Percentiles rank a stretch among this genome's conserved stretches.
Evolutionary conservation across 2,888 invertebrate species (phyloP).

Genomic region (Epiblema foenella): DNA sequence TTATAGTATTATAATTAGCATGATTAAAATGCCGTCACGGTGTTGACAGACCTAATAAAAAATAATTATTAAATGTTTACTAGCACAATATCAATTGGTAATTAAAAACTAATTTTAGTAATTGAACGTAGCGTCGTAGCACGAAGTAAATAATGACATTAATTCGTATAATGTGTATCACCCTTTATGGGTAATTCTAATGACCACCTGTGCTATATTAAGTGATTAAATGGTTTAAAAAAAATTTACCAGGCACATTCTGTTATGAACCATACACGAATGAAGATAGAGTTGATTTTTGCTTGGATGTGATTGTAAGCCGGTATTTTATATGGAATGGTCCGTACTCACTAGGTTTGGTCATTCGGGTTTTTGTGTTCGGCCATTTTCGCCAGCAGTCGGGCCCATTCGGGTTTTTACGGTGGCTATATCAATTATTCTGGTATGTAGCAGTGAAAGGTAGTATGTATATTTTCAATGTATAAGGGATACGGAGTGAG

Average conservation of each 20-base stretch:
- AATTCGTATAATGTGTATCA: constrained; percentile 22
- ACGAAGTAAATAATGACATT: constrained; percentile 26
- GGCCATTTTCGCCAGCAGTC: constrained; percentile 13
- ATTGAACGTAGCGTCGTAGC: constrained; percentile 18
- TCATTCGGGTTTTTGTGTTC: constrained; percentile 31
- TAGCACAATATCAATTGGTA: constrained; percentile 9
- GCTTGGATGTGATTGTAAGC: too few relatives aligned
- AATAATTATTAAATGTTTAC: constrained; percentile 6
- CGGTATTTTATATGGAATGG: constrained; percentile 2
- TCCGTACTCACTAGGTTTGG: constrained; percentile 15
- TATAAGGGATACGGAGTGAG: neutral
- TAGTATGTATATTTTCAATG: neutral
- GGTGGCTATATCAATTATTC: constrained; percentile 21
- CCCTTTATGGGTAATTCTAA: constrained; percentile 20
- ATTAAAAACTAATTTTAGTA: constrained; percentile 21
- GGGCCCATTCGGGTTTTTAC: constrained; percentile 15
- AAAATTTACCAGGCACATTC: neutral
- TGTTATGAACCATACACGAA: neutral
- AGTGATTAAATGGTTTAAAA: constrained; percentile 16
- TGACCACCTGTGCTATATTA: constrained; percentile 28
- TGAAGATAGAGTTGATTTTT: neutral
- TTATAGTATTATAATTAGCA: neutral
- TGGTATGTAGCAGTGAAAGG: constrained; percentile 29
- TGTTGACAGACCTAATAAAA: neutral
- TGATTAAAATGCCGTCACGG: constrained; percentile 11